Percentiles rank a stretch among this genome's conserved stretches.
Conservation (phyloP, 2,888 invertebrate genomes). For the Epistrophe grossulariae region DNA sequence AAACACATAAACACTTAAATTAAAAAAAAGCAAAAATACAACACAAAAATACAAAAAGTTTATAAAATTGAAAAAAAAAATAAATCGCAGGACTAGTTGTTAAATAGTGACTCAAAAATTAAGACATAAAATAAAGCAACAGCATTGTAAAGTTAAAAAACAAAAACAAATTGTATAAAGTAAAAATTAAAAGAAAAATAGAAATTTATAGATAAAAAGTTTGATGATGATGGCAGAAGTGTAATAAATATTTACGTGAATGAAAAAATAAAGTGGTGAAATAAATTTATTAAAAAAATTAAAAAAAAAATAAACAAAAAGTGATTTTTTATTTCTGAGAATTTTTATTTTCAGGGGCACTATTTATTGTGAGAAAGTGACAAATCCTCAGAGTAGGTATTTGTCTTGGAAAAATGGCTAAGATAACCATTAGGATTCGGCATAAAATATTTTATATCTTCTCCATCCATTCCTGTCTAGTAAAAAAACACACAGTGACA, state of each 20-base stretch:
- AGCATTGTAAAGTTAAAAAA: constrained; percentile 56
- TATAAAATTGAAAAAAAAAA: constrained; percentile 14
- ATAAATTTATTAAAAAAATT: constrained; percentile 70
- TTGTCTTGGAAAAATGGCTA: too few species aligned
- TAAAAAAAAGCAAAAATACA: not conserved
- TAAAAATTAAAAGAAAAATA: constrained; percentile 25
- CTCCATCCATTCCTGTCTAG: too few species aligned
- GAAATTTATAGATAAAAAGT: constrained; percentile 24
- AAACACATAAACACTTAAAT: constrained; percentile 13
- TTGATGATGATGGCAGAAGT: constrained; percentile 26
- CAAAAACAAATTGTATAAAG: constrained; percentile 57
- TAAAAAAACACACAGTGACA: too few species aligned
- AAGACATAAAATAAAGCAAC: constrained; percentile 13
- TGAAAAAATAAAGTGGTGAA: constrained; percentile 42
- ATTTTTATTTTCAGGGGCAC: not conserved
- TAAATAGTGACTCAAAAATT: constrained; percentile 47
- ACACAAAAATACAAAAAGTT: constrained; percentile 1
- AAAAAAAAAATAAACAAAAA: constrained; percentile 28
- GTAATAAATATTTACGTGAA: constrained; percentile 40
- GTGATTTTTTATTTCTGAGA: not conserved
- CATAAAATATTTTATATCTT: too few species aligned
- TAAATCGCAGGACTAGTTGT: constrained; percentile 48
- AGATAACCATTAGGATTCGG: too few species aligned
- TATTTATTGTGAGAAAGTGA: too few species aligned
- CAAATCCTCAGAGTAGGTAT: too few species aligned